A percentile compares a stretch with the other conserved stretches of the same genome.
These are phyloP conservation scores for Chloroceryle inda DNA, from an alignment of 2,797 vertebrate genomes.

Conservation along the genomic window DNA sequence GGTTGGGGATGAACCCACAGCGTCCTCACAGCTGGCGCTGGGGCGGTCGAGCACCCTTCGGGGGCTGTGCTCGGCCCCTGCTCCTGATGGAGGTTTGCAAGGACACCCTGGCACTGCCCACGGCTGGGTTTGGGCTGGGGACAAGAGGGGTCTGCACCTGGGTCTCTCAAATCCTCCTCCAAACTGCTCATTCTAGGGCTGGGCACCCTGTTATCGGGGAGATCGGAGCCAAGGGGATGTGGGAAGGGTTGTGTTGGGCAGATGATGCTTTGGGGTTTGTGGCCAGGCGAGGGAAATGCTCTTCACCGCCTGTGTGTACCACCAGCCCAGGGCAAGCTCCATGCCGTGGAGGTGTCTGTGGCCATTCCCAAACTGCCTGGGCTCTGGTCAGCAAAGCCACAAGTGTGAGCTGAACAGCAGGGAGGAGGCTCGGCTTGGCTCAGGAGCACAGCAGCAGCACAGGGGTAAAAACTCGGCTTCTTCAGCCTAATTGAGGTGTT, in stretches of 20 bases:
- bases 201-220: accelerated
- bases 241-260: background rate
- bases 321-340: background rate
- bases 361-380: accelerated
- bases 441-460: background rate
- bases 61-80: background rate
- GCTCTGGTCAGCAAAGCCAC: background rate
- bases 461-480: background rate
- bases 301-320: background rate
- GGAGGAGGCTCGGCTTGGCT: background rate
- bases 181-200: background rate
- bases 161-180: background rate
- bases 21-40: accelerated
- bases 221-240: background rate
- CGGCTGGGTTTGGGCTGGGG: background rate
- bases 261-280: background rate
- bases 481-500: background rate
- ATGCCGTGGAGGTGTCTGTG: background rate
- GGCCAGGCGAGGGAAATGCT: background rate
- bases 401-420: background rate
- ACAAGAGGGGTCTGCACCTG: background rate
- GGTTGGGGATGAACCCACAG: background rate
- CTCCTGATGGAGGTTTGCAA: background rate
- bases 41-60: background rate
- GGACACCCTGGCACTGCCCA: background rate